Percentiles rank a stretch among this genome's conserved stretches.
phyloP scores from a whole-genome alignment of 2,113 vertebrate genomes.

The Carassius gibelio region DNA sequence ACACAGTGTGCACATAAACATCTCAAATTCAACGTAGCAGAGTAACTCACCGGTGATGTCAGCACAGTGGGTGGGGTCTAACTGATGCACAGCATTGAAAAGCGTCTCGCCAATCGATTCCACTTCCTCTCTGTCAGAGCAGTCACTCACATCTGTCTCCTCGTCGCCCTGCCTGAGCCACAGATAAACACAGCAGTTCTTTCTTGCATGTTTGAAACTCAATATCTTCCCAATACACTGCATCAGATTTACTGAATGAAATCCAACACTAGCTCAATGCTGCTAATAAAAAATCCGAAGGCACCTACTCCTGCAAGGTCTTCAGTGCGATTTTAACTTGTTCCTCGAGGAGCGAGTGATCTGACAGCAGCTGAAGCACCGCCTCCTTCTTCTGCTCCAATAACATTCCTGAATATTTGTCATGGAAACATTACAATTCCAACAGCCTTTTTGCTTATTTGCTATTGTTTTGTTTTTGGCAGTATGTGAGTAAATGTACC shows the following conservation, averaged over 20 bases:
- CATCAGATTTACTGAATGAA: no score
- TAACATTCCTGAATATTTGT: slow-evolving; percentile 73
- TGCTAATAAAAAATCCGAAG: not conserved
- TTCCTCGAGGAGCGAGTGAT: slow-evolving; percentile 71
- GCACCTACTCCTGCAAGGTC: slow-evolving; percentile 72
- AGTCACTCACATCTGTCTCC: slow-evolving; percentile 64
- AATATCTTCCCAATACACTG: no score
- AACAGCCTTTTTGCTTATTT: no score
- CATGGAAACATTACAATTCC: not conserved
- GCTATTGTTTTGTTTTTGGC: not conserved
- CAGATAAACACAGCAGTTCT: not conserved
- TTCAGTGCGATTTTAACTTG: slow-evolving; percentile 72
- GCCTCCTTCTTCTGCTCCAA: slow-evolving; percentile 76
- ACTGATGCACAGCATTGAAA: slow-evolving; percentile 71
- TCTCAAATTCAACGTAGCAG: not conserved
- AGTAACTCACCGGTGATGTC: slow-evolving; percentile 75
- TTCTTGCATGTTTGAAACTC: no score
- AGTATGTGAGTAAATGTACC: slow-evolving; percentile 55
- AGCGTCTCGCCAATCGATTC: slow-evolving; percentile 76
- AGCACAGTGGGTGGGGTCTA: slow-evolving; percentile 73
- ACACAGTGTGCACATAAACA: not conserved
- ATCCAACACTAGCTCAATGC: no score
- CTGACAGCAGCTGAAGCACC: slow-evolving; percentile 71
- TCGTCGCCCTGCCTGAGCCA: slow-evolving; percentile 61
- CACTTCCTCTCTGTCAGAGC: slow-evolving; percentile 68